Percentiles rank a stretch among this genome's conserved stretches.
Evolutionary conservation across 2,797 vertebrate species (phyloP).

Genomic region (Gallinago nigripennis): DNA sequence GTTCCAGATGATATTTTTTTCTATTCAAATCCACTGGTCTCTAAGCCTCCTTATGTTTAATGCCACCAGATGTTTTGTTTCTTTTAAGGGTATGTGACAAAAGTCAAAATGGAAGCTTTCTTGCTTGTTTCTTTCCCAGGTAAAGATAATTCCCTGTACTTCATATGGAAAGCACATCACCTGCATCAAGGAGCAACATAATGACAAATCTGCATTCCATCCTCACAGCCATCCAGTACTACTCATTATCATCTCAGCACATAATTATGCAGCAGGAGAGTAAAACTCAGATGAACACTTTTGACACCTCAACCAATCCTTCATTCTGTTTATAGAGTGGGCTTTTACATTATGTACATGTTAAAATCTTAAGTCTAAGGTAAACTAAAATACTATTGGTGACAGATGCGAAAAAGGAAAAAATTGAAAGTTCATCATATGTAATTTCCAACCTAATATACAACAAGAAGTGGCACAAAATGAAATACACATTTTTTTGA

Average conservation of each 20-base stretch:
- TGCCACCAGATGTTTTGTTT: neutral
- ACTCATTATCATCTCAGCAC: slow-evolving; percentile 66
- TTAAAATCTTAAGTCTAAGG: neutral
- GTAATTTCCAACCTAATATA: neutral
- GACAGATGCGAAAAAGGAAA: neutral
- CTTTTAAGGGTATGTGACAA: neutral
- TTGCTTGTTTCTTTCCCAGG: neutral
- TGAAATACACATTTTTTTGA: neutral
- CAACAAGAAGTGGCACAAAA: neutral
- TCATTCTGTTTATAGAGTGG: slow-evolving; percentile 48
- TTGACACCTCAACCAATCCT: slow-evolving; percentile 57
- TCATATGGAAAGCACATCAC: slow-evolving; percentile 60
- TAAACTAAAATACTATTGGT: neutral
- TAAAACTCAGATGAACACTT: slow-evolving; percentile 65
- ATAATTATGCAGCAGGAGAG: slow-evolving; percentile 65
- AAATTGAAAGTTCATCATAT: neutral
- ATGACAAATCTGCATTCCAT: slow-evolving; percentile 70
- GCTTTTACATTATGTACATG: slow-evolving; percentile 28
- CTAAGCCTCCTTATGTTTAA: neutral
- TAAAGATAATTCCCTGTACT: neutral
- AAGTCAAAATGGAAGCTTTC: slow-evolving; percentile 18
- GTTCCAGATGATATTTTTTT: neutral
- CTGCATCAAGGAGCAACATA: slow-evolving; percentile 56
- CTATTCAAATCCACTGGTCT: neutral
- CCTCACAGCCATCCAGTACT: slow-evolving; percentile 54